These are phyloP conservation scores for Caretta caretta DNA, from an alignment of 2,113 vertebrate species.

Conservation along the genomic window DNA sequence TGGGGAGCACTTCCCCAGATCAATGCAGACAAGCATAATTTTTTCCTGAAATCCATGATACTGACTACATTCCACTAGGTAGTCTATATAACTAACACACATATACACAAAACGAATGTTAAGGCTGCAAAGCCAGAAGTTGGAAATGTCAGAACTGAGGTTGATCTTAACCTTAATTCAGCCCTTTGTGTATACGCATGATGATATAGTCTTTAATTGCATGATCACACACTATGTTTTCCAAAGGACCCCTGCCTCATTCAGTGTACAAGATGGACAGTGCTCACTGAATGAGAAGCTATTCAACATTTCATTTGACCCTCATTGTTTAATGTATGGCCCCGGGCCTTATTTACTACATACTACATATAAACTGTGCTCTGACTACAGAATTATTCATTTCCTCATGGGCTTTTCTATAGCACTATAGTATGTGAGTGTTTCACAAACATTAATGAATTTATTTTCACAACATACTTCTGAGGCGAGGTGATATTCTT, in stretches of 20 bases:
- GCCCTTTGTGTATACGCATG: not conserved
- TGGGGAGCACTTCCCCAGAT: not conserved
- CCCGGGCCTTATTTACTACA: not conserved
- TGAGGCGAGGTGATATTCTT: not conserved
- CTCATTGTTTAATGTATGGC: not conserved
- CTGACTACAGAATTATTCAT: slow-evolving; percentile 11
- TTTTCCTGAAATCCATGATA: not conserved
- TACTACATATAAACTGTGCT: not conserved
- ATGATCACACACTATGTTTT: not conserved
- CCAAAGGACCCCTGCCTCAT: not conserved
- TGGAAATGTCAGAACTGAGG: not conserved
- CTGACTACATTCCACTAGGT: rapidly evolving
- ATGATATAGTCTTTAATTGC: rapidly evolving
- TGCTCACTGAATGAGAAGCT: not conserved
- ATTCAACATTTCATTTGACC: not conserved
- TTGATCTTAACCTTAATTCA: not conserved
- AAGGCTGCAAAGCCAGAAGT: not conserved
- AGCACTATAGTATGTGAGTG: not conserved
- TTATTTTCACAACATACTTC: not conserved
- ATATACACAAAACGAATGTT: not conserved
- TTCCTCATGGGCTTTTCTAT: slow-evolving; percentile 21
- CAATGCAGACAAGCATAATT: not conserved
- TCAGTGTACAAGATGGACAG: not conserved
- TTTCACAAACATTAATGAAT: slow-evolving; percentile 35
- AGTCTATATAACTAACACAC: not conserved